phyloP scores from a whole-genome alignment of 2,113 vertebrate species.

The Riparia riparia region DNA sequence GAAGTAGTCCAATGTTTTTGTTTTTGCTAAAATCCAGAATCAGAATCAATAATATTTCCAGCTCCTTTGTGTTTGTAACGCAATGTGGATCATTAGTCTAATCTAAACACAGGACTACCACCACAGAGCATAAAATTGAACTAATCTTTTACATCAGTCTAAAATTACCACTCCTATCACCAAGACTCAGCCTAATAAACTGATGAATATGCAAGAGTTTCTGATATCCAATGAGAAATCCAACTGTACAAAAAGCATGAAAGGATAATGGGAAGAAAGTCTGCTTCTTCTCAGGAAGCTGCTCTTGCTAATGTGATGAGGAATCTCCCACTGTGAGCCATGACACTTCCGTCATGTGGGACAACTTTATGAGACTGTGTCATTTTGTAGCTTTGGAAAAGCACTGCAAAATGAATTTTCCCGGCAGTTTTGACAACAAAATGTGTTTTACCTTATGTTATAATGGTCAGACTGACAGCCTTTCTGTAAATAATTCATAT shows the following conservation, averaged over 20 bases:
- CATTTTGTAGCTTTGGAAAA: not conserved
- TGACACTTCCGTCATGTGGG: not conserved
- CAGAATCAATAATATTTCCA: not conserved
- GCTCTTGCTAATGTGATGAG: not conserved
- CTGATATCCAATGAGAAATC: not conserved
- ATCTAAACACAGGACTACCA: not conserved
- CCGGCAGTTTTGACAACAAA: not conserved
- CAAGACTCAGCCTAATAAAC: not conserved
- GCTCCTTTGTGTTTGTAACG: not conserved
- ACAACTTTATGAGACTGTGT: not conserved
- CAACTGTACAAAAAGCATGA: not conserved
- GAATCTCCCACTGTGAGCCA: not conserved
- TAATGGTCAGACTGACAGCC: not conserved
- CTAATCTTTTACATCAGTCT: not conserved
- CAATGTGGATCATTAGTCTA: not conserved
- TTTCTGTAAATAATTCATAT: not conserved
- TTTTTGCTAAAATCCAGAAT: not conserved
- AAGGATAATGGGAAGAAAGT: not conserved
- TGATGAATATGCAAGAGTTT: conserved; percentile 32
- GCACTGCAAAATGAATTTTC: not conserved
- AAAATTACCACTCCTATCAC: not conserved
- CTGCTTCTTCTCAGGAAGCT: conserved; percentile 17
- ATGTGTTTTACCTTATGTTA: not conserved
- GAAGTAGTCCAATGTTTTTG: not conserved
- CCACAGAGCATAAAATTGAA: not conserved